Percentiles rank a stretch among this genome's conserved stretches.
phyloP scores from a whole-genome alignment of 2,888 invertebrate genomes.

The Liodrosophila aerea region DNA sequence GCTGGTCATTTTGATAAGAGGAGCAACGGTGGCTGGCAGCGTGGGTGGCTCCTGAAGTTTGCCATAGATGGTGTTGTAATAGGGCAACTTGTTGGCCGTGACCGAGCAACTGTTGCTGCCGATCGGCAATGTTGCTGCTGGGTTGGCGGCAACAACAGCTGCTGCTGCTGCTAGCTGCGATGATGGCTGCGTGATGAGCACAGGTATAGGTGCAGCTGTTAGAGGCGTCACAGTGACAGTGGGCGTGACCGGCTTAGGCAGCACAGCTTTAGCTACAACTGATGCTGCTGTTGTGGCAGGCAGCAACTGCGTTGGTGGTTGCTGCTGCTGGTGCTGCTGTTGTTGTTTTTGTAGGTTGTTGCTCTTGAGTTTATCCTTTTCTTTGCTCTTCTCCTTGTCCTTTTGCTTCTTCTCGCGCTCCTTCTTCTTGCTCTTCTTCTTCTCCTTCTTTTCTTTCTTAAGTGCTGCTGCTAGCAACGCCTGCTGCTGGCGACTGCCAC shows the following conservation, averaged over 20 bases:
- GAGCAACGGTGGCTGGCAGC: conserved; percentile 20
- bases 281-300: conserved; percentile 12
- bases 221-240: conserved; percentile 24
- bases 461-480: conserved; percentile 54
- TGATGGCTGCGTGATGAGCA: conserved; percentile 69
- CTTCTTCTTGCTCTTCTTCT: conserved; percentile 60
- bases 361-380: conserved; percentile 34
- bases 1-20: conserved; percentile 6
- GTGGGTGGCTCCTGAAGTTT: conserved; percentile 83
- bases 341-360: conserved; percentile 35
- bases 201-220: conserved; percentile 54
- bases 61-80: conserved; percentile 82
- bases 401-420: conserved; percentile 56
- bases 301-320: conserved; percentile 1
- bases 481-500: conserved; percentile 62
- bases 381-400: conserved; percentile 44
- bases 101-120: background rate
- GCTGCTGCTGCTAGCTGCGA: conserved; percentile 19
- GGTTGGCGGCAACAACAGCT: background rate
- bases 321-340: conserved; percentile 12
- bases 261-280: conserved; percentile 8
- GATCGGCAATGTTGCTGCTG: conserved; percentile 10
- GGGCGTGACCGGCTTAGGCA: conserved; percentile 13
- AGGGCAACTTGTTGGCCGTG: conserved; percentile 69
- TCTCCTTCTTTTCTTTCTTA: conserved; percentile 67